phyloP scores from a whole-genome alignment of 2,113 vertebrate genomes.

The Crypturellus undulatus region DNA sequence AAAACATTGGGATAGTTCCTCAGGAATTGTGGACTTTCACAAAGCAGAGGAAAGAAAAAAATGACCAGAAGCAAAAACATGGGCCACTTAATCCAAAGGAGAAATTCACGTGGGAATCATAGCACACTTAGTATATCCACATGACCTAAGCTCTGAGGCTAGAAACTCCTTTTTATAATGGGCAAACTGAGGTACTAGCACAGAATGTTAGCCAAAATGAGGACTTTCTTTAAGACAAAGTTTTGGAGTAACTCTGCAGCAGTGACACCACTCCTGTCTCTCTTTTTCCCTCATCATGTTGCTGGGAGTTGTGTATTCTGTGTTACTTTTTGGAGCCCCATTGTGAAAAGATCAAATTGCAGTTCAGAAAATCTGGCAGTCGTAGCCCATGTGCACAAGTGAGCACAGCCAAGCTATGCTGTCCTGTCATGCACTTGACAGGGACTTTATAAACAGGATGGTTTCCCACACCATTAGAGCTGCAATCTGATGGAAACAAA shows the following conservation, averaged over 20 bases:
- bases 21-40: background rate
- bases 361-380: too few species aligned
- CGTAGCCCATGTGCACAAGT: background rate
- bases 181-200: background rate
- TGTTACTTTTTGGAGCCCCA: background rate
- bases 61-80: background rate
- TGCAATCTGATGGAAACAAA: background rate
- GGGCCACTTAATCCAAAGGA: background rate
- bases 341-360: background rate
- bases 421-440: background rate
- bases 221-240: background rate
- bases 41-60: background rate
- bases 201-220: background rate
- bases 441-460: background rate
- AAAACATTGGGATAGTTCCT: background rate
- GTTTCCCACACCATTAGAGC: background rate
- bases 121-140: background rate
- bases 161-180: background rate
- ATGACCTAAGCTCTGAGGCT: background rate
- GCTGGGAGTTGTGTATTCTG: background rate
- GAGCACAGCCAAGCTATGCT: background rate
- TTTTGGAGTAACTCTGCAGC: background rate
- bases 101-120: background rate
- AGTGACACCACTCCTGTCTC: background rate
- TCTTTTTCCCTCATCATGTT: background rate